A percentile compares a stretch with the other conserved stretches of the same genome.
These are phyloP conservation scores for Holothuria scabra DNA, from an alignment of 53 echinoderm and acorn worm species.

Conservation along the genomic window DNA sequence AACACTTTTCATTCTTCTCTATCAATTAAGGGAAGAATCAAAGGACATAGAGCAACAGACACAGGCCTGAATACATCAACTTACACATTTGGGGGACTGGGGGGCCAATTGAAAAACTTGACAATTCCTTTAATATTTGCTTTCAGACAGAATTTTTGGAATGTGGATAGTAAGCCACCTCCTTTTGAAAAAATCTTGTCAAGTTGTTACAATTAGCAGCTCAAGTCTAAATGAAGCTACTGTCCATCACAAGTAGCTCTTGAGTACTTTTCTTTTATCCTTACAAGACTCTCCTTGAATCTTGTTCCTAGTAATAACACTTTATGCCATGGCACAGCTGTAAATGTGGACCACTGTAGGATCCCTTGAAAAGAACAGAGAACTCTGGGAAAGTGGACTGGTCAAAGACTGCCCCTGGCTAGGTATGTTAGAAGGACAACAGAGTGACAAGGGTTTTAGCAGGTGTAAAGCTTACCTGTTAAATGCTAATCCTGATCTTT, in stretches of 20 bases:
- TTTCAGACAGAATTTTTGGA: slow-evolving; percentile 4
- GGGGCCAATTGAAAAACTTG: too few species aligned
- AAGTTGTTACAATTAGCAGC: slow-evolving; percentile 2
- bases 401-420: slow-evolving; percentile 6
- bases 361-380: too few species aligned
- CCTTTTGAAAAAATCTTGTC: slow-evolving; percentile 4
- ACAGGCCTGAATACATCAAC: too few species aligned
- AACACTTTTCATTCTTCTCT: too few species aligned
- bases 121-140: not conserved
- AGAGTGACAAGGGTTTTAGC: slow-evolving; percentile 16
- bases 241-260: slow-evolving; percentile 9
- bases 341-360: slow-evolving; percentile 11
- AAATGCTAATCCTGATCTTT: slow-evolving; percentile 25
- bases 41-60: too few species aligned
- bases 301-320: too few species aligned
- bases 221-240: slow-evolving; percentile 16
- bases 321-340: not conserved
- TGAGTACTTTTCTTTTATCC: not conserved
- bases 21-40: too few species aligned
- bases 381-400: too few species aligned
- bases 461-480: slow-evolving; percentile 27
- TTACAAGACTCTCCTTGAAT: too few species aligned
- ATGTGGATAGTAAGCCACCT: not conserved
- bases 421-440: not conserved
- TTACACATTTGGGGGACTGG: too few species aligned